Conservation (phyloP, 2,797 vertebrate species). For the Microtus agrestis region DNA sequence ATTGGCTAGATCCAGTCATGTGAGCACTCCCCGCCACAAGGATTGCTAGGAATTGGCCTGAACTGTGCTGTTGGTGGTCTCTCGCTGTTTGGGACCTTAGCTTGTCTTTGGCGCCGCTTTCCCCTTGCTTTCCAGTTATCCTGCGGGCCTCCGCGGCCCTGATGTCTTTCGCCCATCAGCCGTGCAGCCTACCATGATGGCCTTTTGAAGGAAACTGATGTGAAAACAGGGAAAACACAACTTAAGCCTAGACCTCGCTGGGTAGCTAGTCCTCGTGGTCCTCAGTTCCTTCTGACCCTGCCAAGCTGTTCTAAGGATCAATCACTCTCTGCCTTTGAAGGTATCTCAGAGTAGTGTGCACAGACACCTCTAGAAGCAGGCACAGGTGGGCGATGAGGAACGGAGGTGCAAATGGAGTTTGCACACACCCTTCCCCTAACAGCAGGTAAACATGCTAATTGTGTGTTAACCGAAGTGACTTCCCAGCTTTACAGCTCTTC, state of each 20-base stretch:
- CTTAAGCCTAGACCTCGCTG: not conserved
- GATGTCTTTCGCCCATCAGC: not conserved
- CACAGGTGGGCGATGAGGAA: slow-evolving; percentile 10
- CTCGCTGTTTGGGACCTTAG: not conserved
- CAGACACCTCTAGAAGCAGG: slow-evolving; percentile 49
- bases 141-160: not conserved
- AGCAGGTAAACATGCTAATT: slow-evolving; percentile 27
- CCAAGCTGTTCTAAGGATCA: not conserved
- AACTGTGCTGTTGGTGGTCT: not conserved
- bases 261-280: not conserved
- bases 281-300: slow-evolving; percentile 44
- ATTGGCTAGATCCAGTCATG: not conserved
- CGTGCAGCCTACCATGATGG: accelerated
- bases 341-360: not conserved
- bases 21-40: not conserved
- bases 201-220: not conserved
- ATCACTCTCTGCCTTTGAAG: slow-evolving; percentile 2
- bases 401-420: slow-evolving; percentile 63
- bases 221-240: not conserved
- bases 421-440: slow-evolving; percentile 36
- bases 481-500: slow-evolving; percentile 52
- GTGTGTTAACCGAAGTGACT: slow-evolving; percentile 34
- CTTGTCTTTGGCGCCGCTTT: not conserved
- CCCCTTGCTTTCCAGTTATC: not conserved
- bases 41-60: not conserved